Base-by-base conservation (phyloP, 37 sponge, comb jelly and placozoan species). In the Oscarella lobularis region DNA sequence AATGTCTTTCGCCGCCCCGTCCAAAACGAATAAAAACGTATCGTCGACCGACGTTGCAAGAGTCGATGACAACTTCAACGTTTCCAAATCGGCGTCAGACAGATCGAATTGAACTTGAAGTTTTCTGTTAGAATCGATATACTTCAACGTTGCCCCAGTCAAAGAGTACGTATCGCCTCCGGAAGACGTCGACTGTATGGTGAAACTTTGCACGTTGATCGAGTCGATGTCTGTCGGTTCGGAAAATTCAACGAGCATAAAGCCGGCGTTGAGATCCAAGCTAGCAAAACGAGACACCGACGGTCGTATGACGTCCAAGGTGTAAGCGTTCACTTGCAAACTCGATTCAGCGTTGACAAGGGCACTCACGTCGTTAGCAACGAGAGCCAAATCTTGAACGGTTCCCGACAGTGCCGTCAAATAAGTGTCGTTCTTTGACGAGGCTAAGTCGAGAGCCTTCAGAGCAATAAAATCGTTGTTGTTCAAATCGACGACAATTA, bases 191-290 rank as follows among this genome's bases (percentile, higher is more conserved):
- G 6, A 5, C 31, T 68, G 71, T 20, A 68, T 32, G 6, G 71
- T 29, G 71, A 68, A 68, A 29, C 6, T 4, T 30, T 5, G 4
- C 29, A 4, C 6, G 6, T 34, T 14, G 6, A 68, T 29, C 5
- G 71, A 30, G 31, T 84, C 48, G 9, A 84, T 77, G 1, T 83
- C 48, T 31, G 89, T 67, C 41, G 95, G 95, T 38, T 94, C 95
- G 77, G 35, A 77, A 76, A 94, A 94, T 1, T 72, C 6, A 2
- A 94, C 34, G 6, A 34, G 36, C 38, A 94, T 71, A 5, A 31
- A 2, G 4, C 95, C 95, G 38, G 39, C 67, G 65, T 94, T 76
- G 88, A 94, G 84, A 73, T 94, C 95, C 32, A 94, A 67, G 2
- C 73, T 38, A 54, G 78, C 67, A 48, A 94, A 89, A 1, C 14